Base-by-base conservation (phyloP, 2,113 vertebrate species). In the Sceloporus tristichus region DNA sequence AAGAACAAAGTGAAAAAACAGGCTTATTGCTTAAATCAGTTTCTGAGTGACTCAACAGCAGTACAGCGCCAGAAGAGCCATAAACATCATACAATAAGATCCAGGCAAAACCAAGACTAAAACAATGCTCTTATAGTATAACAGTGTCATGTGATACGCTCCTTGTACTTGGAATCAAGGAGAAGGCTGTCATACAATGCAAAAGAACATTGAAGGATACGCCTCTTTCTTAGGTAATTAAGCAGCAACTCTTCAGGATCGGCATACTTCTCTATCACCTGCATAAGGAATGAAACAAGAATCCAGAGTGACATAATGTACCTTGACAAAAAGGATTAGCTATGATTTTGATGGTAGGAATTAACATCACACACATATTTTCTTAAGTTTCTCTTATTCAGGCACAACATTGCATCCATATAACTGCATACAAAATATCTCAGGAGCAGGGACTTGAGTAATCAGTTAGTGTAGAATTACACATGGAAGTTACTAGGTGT, bases 231-330 rank as follows among this genome's bases (percentile, higher is more conserved):
- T 65, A 96, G 16, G 86, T 95, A 96, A 83, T 77, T 77, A 1
- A 97, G 90, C 9, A 97, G 92, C 53, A 88, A 83, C 19, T 87
- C 74, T 93, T 96, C 89, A 2, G 95, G 96, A 42, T 96, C 93
- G 42, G 94, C 88, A 54, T 85, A 83, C 82, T 65, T 93, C 38
- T 96, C 93, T 53, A 65, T 66, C 23, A 96, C 93, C 96, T 97
- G 62, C 10, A 40, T 68, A 59, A 82, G 38, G 53, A 89, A 87
- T 8, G 59, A 92, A 81, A 83, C 21, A 42, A 87, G 40, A 84
- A 0, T 48, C 48, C 85, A 42, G 40, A n/a, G 7, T 25, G 38
- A 40, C 1, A 62, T 2, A 6, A 42, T 53, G 54, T 0, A 38
- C 75, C 5, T 29, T 38, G 65, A 25, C 74, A 27, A 82, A 76